Evolutionary conservation across 1,140 invertebrate species (phyloP), one percentile per base, ranked within the genome.

Genomic region (Hypothenemus hampei): DNA sequence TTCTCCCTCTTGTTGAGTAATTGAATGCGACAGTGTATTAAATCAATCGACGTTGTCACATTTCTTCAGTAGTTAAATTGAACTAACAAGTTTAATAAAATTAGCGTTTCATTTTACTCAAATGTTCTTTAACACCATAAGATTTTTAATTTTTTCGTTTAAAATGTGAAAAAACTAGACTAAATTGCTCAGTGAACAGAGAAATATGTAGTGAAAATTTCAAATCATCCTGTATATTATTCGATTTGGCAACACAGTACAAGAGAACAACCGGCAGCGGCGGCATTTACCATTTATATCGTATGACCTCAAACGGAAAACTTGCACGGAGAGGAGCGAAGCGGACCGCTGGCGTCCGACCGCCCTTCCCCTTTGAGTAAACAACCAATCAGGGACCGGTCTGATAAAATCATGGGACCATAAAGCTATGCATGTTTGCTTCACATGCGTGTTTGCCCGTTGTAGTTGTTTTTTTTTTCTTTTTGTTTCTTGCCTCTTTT

Each of bases 401-500:
- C 62, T 66, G 68, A 70, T 70, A 70, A 70, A 70, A 68, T 70
- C 68, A 68, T 67, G 68, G 68, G 65, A 67, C 66, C 66, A 66
- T 70, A 66, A 66, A 65, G 68, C 63, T 65, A 67, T 68, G 65
- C 64, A 68, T 66, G 63, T 66, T 60, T 58, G 60, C 60, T 47
- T 55, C 59, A 60, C 60, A 65, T 64, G 65, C 65, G 64, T 67
- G 62, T 64, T 67, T 61, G 58, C 58, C 40, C 44, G 21, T 24
- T 33, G 18, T 13, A 31, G 36, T 49, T 49, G 44, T 37, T 47
- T 39, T 39, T 41, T 22, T 49, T 35, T 23, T 21, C 10, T 3
- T 23, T 11, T 43, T 23, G n/a, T n/a, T n/a, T n/a, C n/a, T n/a
- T n/a, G n/a, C n/a, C n/a, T n/a, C n/a, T n/a, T n/a, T n/a, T n/a